Evolutionary conservation across 1,140 invertebrate genomes (phyloP).

Genomic region (Drosophila tristis): DNA sequence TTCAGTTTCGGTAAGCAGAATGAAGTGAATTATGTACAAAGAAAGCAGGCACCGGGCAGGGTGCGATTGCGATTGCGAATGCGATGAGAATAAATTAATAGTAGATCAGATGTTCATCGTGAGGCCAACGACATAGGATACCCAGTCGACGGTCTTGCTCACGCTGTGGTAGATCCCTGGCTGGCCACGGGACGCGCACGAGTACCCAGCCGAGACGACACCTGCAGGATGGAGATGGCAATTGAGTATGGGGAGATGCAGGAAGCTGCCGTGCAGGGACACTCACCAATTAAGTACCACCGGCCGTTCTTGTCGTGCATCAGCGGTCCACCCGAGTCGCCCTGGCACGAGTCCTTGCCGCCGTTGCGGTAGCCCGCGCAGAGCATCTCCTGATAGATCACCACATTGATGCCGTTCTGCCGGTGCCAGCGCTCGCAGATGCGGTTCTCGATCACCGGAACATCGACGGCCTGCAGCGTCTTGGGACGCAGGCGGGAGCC

Average conservation of each 20-base stretch:
- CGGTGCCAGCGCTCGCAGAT: conserved; percentile 93
- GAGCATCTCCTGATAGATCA: conserved; percentile 98
- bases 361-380: conserved; percentile 97
- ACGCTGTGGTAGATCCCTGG: conserved; percentile 97
- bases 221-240: conserved; percentile 80
- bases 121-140: conserved; percentile 87
- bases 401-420: conserved; percentile 94
- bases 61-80: conserved; percentile 31
- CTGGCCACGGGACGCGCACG: conserved; percentile 95
- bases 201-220: conserved; percentile 96
- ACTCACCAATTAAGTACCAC: conserved; percentile 91
- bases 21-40: conserved; percentile 59
- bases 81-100: conserved; percentile 44
- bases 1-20: conserved; percentile 18
- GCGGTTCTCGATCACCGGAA: conserved; percentile 94
- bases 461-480: conserved; percentile 96
- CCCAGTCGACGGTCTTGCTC: conserved; percentile 97
- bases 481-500: conserved; percentile 95
- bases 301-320: conserved; percentile 94
- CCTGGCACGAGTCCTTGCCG: conserved; percentile 90
- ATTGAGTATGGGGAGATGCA: not conserved
- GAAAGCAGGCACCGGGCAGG: conserved; percentile 48
- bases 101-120: conserved; percentile 70
- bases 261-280: no score
- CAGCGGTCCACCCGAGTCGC: conserved; percentile 94